phyloP scores from a whole-genome alignment of 2,888 invertebrate genomes.

The Synanthedon formicaeformis region DNA sequence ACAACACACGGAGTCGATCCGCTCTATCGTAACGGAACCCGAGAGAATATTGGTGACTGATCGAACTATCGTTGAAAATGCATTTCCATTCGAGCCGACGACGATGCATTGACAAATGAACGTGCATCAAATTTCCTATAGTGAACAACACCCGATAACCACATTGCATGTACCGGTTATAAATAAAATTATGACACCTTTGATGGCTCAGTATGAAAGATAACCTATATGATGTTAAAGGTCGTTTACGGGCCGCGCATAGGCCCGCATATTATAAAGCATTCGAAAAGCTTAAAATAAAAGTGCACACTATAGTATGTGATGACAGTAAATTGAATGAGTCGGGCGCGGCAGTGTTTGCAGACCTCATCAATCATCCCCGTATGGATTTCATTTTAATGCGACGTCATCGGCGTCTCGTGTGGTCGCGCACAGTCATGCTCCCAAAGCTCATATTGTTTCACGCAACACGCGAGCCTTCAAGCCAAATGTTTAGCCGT shows the following conservation, averaged over 20 bases:
- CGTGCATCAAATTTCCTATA: too few species aligned
- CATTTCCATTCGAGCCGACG: background rate
- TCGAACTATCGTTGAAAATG: background rate
- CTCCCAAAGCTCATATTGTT: slow-evolving; percentile 29
- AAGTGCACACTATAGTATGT: slow-evolving; percentile 21
- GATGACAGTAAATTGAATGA: slow-evolving; percentile 62
- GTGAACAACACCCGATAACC: too few species aligned
- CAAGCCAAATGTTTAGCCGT: slow-evolving; percentile 16
- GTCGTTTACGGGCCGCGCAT: too few species aligned
- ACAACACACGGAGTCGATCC: too few species aligned
- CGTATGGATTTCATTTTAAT: slow-evolving; percentile 67
- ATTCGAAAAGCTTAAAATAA: slow-evolving; percentile 10
- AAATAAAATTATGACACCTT: too few species aligned
- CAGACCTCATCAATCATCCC: slow-evolving; percentile 62
- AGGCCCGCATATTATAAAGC: background rate
- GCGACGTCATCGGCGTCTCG: slow-evolving; percentile 65
- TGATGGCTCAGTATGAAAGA: too few species aligned
- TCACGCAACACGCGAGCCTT: slow-evolving; percentile 15
- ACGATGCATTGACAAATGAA: background rate
- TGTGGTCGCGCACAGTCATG: slow-evolving; percentile 37
- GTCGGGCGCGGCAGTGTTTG: slow-evolving; percentile 48
- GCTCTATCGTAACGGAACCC: too few species aligned
- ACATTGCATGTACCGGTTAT: too few species aligned
- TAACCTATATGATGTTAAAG: too few species aligned
- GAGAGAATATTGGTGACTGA: background rate